Base-by-base conservation (phyloP, 2,888 invertebrate genomes). In the Drosophila fungiperda region DNA sequence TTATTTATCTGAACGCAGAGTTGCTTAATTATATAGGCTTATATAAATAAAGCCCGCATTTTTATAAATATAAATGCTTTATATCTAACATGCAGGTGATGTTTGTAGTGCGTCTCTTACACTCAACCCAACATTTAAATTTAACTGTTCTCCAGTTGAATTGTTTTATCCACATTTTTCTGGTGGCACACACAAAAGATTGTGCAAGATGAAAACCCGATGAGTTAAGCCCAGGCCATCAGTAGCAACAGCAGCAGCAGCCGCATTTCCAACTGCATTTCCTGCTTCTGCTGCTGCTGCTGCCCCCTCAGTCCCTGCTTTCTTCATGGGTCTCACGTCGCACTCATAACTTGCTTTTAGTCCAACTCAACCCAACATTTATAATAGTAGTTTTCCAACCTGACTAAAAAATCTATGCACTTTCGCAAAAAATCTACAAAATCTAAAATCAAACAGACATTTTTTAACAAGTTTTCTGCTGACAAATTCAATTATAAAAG, bases 331-430 rank as follows among this genome's bases (percentile, higher is more conserved):
- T 42, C 23, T 49, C 80, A 76, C 64, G 76, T 73, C 53, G 64
- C 64, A 64, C 48, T 80, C 73, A 72, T 67, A 69, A 73, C 78
- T 84, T 57, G 69, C 77, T 70, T 73, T 78, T 75, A 68, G 87
- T 76, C 53, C 82, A 68, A 72, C 76, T 65, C 63, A 65, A 29
- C 29, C 73, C 66, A 26, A 77, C 81, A 88, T 79, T 88, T 83
- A 88, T 81, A 86, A 81, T 78, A 80, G 83, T 83, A 72, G 76
- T 76, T 74, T 76, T 65, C 66, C 71, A 60, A 62, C 42, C 75
- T 49, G 64, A 58, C 70, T 64, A 61, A 58, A 45, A 59, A 65
- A 52, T 20, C 50, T 35, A 59, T 50, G 42, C 52, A 50, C 52
- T 17, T 36, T 17, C 15, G 6, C 20, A 11, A 53, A 20, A 53